phyloP scores from a whole-genome alignment of 2,888 invertebrate species.

The Microctonus brassicae region DNA sequence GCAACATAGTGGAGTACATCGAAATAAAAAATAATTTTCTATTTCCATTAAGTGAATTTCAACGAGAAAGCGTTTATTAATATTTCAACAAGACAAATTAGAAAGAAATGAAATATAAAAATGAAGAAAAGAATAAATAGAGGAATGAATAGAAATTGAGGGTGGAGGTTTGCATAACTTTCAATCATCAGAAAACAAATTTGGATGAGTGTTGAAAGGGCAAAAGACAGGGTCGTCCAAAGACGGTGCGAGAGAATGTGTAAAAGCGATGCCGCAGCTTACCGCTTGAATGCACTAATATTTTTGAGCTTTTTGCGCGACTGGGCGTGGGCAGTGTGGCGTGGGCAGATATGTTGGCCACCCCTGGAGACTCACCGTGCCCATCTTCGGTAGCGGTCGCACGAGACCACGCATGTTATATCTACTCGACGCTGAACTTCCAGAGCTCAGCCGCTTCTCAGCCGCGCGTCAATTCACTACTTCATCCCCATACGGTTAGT shows the following conservation, averaged over 20 bases:
- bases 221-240: slow-evolving; percentile 32
- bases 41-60: background rate
- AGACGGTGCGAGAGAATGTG: slow-evolving; percentile 27
- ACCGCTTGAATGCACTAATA: slow-evolving; percentile 44
- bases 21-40: background rate
- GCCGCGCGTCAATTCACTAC: slow-evolving; percentile 63
- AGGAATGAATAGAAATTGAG: background rate
- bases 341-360: slow-evolving; percentile 65
- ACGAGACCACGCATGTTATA: slow-evolving; percentile 63
- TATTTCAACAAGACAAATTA: background rate
- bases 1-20: no score
- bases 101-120: background rate
- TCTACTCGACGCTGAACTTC: slow-evolving; percentile 62
- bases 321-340: slow-evolving; percentile 43
- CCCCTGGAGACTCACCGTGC: slow-evolving; percentile 67
- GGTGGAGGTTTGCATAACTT: slow-evolving; percentile 17
- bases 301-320: slow-evolving; percentile 49
- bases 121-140: background rate
- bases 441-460: slow-evolving; percentile 65
- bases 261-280: slow-evolving; percentile 1
- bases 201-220: background rate
- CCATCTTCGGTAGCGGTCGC: slow-evolving; percentile 66
- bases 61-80: background rate
- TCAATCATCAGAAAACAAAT: slow-evolving; percentile 7
- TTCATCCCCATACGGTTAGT: slow-evolving; percentile 62